Evolutionary conservation across 2,888 invertebrate species (phyloP), one percentile per base, ranked within the genome.

Genomic region (Dione juno): DNA sequence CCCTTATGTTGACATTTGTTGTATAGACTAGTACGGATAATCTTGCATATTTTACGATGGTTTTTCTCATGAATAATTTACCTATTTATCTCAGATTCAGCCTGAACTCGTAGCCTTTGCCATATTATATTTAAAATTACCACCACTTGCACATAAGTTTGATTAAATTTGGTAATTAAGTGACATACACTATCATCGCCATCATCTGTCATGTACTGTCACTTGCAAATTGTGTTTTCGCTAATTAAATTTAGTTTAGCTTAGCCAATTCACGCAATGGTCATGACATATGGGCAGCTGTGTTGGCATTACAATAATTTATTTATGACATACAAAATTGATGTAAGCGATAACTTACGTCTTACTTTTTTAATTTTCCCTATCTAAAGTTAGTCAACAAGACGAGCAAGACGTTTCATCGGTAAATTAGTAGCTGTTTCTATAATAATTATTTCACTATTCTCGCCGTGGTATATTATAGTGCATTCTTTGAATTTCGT

Each of bases 161-260:
- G 11, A 2, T 35, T 14, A 10, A 40, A 37, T 37, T n/a, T 64
- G 8, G 16, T 50, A 37, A 64, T 50, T 40, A 37, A 64, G 50
- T 8, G 1, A 16, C n/a, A 13, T 21, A 37, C 64, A 64, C 16
- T 40, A 21, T 11, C 50, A 57, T 63, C 43, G 43, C 41, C 43
- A 61, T 72, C 63, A 50, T 59, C 69, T 64, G 64, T 35, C 67
- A 66, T 71, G 28, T 52, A 37, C 69, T 67, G 71, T 53, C 65
- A 58, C 50, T 67, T 57, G 67, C 67, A 61, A 50, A 35, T 70
- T 66, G 64, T 54, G 59, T 59, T 71, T 67, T 50, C 67, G 53
- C 53, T 66, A 69, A 74, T 74, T 69, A 74, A 71, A 74, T 69
- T 58, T 65, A 74, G 71, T 37, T 71, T 61, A 67, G 59, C 67